These are phyloP conservation scores for Gavialis gangeticus DNA, from an alignment of 2,113 vertebrate genomes.

Conservation along the genomic window DNA sequence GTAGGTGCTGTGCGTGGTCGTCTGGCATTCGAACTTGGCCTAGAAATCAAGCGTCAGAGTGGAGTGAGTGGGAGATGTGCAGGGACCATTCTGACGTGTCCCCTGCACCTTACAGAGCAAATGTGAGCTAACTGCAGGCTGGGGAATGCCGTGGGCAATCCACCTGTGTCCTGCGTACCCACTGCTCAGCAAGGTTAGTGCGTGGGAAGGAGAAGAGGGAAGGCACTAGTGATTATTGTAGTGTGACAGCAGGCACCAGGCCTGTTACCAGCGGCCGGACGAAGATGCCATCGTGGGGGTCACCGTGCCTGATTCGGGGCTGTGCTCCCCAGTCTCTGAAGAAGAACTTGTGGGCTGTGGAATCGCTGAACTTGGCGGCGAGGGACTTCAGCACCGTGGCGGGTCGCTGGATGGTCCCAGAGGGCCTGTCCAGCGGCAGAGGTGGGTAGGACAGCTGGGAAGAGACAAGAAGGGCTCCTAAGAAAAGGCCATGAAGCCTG, in stretches of 20 bases:
- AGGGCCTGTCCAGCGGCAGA: background rate
- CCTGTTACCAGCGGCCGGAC: slow-evolving; percentile 24
- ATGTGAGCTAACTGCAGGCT: background rate
- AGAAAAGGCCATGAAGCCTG: background rate
- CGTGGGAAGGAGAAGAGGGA: background rate
- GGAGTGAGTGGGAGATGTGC: background rate
- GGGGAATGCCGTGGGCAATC: no score
- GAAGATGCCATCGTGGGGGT: background rate
- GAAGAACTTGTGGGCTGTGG: slow-evolving; percentile 39
- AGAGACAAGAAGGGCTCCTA: background rate
- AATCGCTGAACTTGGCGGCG: slow-evolving; percentile 19
- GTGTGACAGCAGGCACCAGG: no score
- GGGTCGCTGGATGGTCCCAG: background rate
- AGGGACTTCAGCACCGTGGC: background rate
- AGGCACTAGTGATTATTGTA: no score
- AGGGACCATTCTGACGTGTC: background rate
- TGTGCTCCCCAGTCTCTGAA: slow-evolving; percentile 40
- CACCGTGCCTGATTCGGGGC: background rate
- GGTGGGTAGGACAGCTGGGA: slow-evolving; percentile 17
- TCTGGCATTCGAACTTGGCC: slow-evolving; percentile 20
- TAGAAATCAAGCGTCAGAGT: background rate
- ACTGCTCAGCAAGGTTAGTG: background rate
- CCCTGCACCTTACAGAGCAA: background rate
- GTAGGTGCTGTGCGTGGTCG: slow-evolving; percentile 1
- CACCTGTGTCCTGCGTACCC: no score